Conservation (phyloP, 2,113 vertebrate species). For the Oophaga pumilio region DNA sequence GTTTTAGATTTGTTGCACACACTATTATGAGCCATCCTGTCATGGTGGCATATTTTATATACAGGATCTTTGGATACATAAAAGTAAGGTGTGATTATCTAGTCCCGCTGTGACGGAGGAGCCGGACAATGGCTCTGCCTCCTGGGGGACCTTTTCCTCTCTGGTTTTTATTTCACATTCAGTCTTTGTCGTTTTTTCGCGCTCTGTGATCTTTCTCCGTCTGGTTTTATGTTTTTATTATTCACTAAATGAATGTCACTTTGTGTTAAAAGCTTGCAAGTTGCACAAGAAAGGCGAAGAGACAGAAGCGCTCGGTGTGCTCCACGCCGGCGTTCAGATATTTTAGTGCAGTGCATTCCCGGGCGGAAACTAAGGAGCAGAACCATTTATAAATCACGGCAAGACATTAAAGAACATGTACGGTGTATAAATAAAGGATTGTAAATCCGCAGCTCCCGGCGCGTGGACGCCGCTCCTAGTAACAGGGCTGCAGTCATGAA, state of each 20-base stretch:
- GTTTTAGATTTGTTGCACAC: too few relatives aligned
- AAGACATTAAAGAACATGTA: constrained; percentile 13
- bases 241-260: constrained; percentile 46
- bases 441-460: not conserved
- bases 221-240: constrained; percentile 46
- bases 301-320: not conserved
- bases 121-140: constrained; percentile 13
- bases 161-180: not conserved
- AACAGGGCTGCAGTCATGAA: not conserved
- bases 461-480: not conserved
- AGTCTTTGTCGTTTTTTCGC: constrained; percentile 29
- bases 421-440: constrained; percentile 9
- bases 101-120: too few relatives aligned
- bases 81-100: not conserved
- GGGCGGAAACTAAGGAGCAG: not conserved
- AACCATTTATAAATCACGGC: constrained; percentile 36
- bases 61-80: not conserved
- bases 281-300: not conserved
- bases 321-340: not conserved
- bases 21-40: too few relatives aligned
- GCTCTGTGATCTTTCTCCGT: not conserved
- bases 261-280: constrained; percentile 8
- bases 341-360: not conserved
- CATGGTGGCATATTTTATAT: not conserved
- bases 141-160: constrained; percentile 10